Evolutionary conservation across 2,113 vertebrate species (phyloP).

Genomic region (Chitala chitala): DNA sequence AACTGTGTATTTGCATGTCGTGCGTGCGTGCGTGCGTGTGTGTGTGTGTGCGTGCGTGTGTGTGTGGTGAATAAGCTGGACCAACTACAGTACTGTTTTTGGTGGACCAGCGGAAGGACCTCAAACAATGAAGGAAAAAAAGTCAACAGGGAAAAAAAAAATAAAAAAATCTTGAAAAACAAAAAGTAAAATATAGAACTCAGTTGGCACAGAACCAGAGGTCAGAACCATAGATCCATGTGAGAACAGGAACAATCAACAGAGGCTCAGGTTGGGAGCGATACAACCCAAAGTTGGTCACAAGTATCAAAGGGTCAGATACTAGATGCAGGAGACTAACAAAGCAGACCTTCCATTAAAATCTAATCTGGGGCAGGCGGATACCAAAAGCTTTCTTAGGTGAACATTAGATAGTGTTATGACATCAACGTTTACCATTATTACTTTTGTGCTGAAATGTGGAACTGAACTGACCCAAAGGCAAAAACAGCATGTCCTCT

Average conservation of each 20-base stretch:
- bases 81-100: not conserved
- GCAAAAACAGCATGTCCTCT: too few species aligned
- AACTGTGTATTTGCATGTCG: too few species aligned
- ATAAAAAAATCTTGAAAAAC: conserved; percentile 35
- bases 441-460: too few species aligned
- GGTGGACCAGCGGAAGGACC: conserved; percentile 18
- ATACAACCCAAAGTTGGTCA: conserved; percentile 19
- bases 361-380: not conserved
- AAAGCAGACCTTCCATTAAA: not conserved
- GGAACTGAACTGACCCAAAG: too few species aligned
- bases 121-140: conserved; percentile 42
- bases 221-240: conserved; percentile 22
- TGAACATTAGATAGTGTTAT: too few species aligned
- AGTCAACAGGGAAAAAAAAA: too few species aligned
- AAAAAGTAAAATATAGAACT: conserved; percentile 47
- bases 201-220: conserved; percentile 37
- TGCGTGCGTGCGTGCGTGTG: too few species aligned
- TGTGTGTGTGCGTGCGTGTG: conserved; percentile 22
- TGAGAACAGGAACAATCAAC: not conserved
- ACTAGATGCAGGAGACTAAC: not conserved
- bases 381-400: too few species aligned
- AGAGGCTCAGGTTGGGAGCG: not conserved
- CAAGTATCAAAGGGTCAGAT: not conserved
- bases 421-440: too few species aligned
- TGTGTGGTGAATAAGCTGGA: not conserved